Evolutionary conservation across 2,113 vertebrate genomes (phyloP).

Genomic region (Crotalus tigris): DNA sequence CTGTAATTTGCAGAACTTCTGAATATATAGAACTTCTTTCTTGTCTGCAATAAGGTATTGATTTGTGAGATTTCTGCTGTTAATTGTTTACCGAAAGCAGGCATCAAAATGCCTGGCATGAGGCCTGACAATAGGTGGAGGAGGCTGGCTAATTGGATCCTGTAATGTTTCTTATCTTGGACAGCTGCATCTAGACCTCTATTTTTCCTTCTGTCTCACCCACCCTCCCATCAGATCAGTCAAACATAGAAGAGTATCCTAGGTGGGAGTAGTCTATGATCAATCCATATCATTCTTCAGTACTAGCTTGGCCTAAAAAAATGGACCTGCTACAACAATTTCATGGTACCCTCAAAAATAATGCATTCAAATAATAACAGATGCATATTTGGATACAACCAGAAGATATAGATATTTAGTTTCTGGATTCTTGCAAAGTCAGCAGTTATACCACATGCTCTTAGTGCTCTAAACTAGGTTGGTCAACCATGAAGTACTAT

Average conservation of each 20-base stretch:
- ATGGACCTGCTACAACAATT: not conserved
- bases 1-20: not conserved
- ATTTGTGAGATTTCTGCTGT: not conserved
- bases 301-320: not conserved
- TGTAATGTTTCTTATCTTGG: not conserved
- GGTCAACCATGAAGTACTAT: not conserved
- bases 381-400: not conserved
- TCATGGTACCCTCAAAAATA: not conserved
- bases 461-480: not conserved
- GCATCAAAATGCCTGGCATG: not conserved
- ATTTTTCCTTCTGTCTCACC: not conserved
- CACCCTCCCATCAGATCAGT: not conserved
- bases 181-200: not conserved
- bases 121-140: not conserved
- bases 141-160: not conserved
- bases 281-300: not conserved
- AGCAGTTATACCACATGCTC: not conserved
- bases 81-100: not conserved
- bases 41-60: not conserved
- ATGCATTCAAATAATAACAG: not conserved
- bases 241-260: not conserved
- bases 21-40: not conserved
- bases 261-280: not conserved
- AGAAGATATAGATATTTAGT: not conserved
- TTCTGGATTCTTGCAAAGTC: not conserved